These are phyloP conservation scores for Zaprionus bogoriensis DNA, from an alignment of 2,888 invertebrate species.

Conservation along the genomic window DNA sequence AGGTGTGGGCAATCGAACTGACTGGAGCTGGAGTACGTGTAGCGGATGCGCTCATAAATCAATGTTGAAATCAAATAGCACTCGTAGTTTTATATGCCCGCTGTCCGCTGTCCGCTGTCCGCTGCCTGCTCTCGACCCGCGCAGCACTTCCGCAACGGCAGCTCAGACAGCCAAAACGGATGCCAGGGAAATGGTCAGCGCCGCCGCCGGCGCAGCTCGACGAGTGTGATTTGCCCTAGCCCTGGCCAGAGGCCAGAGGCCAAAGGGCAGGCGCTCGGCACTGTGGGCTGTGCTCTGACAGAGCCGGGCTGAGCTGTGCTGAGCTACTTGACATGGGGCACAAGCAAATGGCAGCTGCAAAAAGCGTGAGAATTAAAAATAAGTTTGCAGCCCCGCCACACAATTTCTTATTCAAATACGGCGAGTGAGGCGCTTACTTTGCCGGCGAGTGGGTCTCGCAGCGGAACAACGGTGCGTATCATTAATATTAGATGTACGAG, in stretches of 20 bases:
- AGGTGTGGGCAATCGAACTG: slow-evolving; percentile 45
- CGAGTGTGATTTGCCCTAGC: slow-evolving; percentile 29
- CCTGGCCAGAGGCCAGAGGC: neutral
- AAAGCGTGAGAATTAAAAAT: slow-evolving; percentile 71
- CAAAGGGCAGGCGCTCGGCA: neutral
- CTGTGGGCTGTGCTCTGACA: slow-evolving; percentile 1
- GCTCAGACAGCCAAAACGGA: slow-evolving; percentile 46
- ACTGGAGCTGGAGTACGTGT: slow-evolving; percentile 58
- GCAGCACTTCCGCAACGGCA: neutral
- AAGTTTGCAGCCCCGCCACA: slow-evolving; percentile 50
- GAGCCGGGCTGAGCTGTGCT: too few relatives aligned
- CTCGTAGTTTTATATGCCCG: slow-evolving; percentile 58
- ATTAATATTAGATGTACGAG: slow-evolving; percentile 27
- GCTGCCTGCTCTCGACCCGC: neutral
- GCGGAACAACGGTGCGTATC: slow-evolving; percentile 6
- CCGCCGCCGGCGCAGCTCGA: slow-evolving; percentile 24
- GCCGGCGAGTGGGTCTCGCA: neutral
- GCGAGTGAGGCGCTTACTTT: slow-evolving; percentile 11
- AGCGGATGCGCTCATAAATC: slow-evolving; percentile 77
- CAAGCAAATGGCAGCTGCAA: slow-evolving; percentile 53
- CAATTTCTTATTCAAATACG: slow-evolving; percentile 18
- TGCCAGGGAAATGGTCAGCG: slow-evolving; percentile 69
- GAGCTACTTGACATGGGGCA: slow-evolving; percentile 61
- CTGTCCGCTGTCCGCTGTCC: slow-evolving; percentile 4
- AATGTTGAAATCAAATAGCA: slow-evolving; percentile 77